phyloP scores from a whole-genome alignment of 2,113 vertebrate species.

The Forbesichthys agassizii region DNA sequence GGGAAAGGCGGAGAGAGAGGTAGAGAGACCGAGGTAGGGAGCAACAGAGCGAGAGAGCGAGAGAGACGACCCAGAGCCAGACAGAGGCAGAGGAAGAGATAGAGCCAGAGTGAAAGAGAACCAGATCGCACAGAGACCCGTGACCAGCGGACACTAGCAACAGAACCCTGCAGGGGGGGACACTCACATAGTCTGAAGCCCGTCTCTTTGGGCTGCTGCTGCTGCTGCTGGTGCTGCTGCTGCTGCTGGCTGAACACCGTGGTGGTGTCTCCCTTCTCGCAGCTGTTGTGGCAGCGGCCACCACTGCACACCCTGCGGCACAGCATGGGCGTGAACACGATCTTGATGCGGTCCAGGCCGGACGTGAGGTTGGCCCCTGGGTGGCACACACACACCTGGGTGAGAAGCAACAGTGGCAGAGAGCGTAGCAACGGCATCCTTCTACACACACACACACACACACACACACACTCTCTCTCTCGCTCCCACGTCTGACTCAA shows the following conservation, averaged over 20 bases:
- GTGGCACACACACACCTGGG: constrained; percentile 60
- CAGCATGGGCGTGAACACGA: constrained; percentile 80
- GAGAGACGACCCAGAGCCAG: background rate
- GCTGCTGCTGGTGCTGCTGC: constrained; percentile 28
- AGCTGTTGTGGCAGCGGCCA: constrained; percentile 77
- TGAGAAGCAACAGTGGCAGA: constrained; percentile 60
- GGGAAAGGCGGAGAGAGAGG: constrained; percentile 4
- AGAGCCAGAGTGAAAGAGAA: background rate
- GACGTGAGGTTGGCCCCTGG: constrained; percentile 79
- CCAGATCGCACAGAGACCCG: background rate
- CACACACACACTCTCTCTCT: constrained; percentile 42
- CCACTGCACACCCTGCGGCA: constrained; percentile 73
- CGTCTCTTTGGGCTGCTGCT: constrained; percentile 64
- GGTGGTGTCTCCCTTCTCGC: constrained; percentile 78
- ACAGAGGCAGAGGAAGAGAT: background rate
- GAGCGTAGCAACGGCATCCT: constrained; percentile 71
- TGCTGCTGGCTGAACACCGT: constrained; percentile 78
- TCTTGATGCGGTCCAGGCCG: constrained; percentile 79
- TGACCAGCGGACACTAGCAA: background rate
- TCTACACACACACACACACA: constrained; percentile 34
- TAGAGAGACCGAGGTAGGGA: background rate
- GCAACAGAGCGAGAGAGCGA: no score
- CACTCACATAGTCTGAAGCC: constrained; percentile 83
- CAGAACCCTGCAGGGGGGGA: constrained; percentile 5
- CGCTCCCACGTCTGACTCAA: constrained; percentile 54